These are phyloP conservation scores for Equus przewalskii DNA, from an alignment of 2,113 vertebrate species.

Conservation along the genomic window DNA sequence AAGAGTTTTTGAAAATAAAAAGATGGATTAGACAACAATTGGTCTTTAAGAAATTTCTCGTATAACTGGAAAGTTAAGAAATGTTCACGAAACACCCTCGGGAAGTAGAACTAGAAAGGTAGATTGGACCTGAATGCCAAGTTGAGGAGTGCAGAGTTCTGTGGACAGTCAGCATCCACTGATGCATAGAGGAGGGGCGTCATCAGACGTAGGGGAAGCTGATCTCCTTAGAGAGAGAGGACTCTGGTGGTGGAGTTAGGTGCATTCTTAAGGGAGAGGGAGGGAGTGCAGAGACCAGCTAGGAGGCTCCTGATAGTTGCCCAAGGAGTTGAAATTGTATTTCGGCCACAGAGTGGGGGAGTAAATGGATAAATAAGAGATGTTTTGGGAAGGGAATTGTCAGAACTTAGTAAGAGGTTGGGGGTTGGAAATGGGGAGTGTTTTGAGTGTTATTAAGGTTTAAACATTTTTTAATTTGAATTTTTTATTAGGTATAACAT, in stretches of 20 bases:
- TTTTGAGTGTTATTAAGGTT: neutral
- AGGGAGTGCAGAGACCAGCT: neutral
- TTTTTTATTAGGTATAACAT: neutral
- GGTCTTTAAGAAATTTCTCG: neutral
- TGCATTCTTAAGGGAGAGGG: neutral
- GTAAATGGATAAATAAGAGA: neutral
- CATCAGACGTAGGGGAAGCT: neutral
- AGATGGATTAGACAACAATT: neutral
- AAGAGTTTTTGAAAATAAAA: conserved; percentile 33
- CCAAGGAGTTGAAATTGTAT: neutral
- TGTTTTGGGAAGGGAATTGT: neutral
- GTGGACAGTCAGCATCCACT: neutral
- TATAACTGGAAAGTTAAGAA: conserved; percentile 10
- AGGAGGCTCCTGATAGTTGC: neutral
- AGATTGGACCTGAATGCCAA: neutral
- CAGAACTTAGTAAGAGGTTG: neutral
- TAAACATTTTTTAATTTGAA: neutral
- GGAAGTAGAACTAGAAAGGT: neutral
- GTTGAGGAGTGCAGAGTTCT: neutral
- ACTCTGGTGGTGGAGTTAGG: fast-evolving
- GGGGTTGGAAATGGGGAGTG: neutral
- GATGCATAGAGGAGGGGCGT: neutral
- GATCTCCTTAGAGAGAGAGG: neutral
- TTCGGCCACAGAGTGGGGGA: neutral
- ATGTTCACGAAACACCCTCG: neutral